phyloP scores from a whole-genome alignment of 2,113 vertebrate genomes.

The Eurypyga helias region DNA sequence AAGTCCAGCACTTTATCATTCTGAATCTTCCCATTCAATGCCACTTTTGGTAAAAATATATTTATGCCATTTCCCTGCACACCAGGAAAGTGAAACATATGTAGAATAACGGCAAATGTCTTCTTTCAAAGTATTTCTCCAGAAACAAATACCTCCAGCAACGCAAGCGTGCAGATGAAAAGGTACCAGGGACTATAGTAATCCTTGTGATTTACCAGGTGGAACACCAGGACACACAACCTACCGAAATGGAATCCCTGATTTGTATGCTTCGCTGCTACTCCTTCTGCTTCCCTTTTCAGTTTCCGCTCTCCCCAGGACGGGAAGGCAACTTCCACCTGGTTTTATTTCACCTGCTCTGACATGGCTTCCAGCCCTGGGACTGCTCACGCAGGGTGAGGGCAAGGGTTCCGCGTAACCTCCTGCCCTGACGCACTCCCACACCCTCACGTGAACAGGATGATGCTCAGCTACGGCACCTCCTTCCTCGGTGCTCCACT shows the following conservation, averaged over 20 bases:
- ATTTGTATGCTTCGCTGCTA: background rate
- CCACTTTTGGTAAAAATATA: background rate
- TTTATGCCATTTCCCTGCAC: background rate
- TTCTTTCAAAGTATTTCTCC: background rate
- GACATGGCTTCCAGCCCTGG: accelerated
- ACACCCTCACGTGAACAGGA: accelerated
- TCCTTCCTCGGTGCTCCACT: background rate
- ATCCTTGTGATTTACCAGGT: background rate
- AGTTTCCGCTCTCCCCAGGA: background rate
- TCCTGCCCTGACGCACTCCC: background rate
- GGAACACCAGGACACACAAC: background rate
- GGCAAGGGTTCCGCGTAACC: background rate
- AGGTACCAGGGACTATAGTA: background rate
- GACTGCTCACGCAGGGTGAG: background rate
- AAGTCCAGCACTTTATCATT: background rate
- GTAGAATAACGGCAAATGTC: background rate
- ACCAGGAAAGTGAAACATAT: background rate
- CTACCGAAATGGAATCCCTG: accelerated
- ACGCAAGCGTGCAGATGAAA: background rate
- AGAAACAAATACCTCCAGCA: background rate
- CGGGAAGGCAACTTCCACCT: background rate
- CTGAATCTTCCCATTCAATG: background rate
- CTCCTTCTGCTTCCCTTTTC: background rate
- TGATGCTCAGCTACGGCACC: background rate
- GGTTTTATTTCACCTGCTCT: background rate